Evolutionary conservation across 2,113 vertebrate species (phyloP).

Genomic region (Grallaria varia): DNA sequence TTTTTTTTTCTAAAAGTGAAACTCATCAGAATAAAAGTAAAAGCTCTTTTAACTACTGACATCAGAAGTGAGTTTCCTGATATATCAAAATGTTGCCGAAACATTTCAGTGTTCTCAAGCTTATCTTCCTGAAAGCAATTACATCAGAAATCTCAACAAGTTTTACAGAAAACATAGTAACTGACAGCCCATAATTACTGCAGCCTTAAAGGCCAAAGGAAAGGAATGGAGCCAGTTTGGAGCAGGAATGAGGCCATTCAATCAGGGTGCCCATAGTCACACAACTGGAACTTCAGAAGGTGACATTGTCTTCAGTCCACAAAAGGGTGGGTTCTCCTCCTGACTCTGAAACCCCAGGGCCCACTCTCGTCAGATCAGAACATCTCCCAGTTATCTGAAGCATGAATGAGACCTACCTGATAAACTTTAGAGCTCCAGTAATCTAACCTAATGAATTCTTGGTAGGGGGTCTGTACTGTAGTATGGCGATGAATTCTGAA

Average conservation of each 20-base stretch:
- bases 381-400: background rate
- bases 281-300: background rate
- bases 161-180: background rate
- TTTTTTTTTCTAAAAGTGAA: background rate
- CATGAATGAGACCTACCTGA: background rate
- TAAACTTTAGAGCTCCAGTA: background rate
- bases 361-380: background rate
- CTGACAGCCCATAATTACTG: background rate
- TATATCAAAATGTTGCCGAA: background rate
- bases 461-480: fast-evolving
- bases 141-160: background rate
- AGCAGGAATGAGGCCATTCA: background rate
- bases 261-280: background rate
- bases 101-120: background rate
- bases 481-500: background rate
- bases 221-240: background rate
- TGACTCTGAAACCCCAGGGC: no score
- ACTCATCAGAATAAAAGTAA: background rate
- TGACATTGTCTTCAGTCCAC: background rate
- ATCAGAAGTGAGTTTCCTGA: background rate
- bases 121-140: background rate
- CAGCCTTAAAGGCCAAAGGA: background rate
- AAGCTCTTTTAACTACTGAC: background rate
- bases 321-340: background rate
- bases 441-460: background rate